Conservation (phyloP, 2,888 invertebrate genomes). For the Hartigia nigra region DNA sequence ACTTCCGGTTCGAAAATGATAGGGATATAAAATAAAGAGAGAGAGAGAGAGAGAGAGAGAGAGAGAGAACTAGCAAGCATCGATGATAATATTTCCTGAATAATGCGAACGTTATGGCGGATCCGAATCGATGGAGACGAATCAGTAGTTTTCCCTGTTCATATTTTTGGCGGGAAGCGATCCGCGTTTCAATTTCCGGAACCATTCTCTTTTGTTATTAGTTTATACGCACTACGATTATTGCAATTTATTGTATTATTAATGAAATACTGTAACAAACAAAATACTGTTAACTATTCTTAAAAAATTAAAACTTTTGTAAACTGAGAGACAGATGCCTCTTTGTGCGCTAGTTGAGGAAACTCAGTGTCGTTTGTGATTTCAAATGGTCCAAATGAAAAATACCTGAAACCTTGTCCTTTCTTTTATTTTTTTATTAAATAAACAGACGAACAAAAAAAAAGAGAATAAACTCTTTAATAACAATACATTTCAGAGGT, state of each 20-base stretch:
- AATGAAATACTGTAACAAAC: slow-evolving; percentile 64
- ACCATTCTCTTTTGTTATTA: slow-evolving; percentile 59
- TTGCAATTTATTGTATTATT: slow-evolving; percentile 63
- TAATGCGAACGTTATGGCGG: background rate
- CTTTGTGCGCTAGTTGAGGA: background rate
- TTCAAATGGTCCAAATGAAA: background rate
- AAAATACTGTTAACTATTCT: slow-evolving; percentile 65
- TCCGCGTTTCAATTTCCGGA: slow-evolving; percentile 35
- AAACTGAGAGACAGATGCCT: slow-evolving; percentile 48
- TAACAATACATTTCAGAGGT: background rate
- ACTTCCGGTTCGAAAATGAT: background rate
- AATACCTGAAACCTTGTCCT: background rate
- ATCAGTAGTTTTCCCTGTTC: background rate
- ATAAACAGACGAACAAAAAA: background rate
- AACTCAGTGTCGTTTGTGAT: background rate
- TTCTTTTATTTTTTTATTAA: background rate
- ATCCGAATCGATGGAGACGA: background rate
- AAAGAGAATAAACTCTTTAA: background rate
- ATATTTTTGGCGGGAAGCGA: background rate
- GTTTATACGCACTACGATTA: slow-evolving; percentile 62
- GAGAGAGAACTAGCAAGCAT: slow-evolving; percentile 19
- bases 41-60: slow-evolving; percentile 32
- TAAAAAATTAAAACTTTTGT: slow-evolving; percentile 65
- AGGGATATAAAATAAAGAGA: slow-evolving; percentile 12
- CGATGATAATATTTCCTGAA: background rate